Base-by-base conservation (phyloP, 1,140 invertebrate genomes). In the Andricus grossulariae region DNA sequence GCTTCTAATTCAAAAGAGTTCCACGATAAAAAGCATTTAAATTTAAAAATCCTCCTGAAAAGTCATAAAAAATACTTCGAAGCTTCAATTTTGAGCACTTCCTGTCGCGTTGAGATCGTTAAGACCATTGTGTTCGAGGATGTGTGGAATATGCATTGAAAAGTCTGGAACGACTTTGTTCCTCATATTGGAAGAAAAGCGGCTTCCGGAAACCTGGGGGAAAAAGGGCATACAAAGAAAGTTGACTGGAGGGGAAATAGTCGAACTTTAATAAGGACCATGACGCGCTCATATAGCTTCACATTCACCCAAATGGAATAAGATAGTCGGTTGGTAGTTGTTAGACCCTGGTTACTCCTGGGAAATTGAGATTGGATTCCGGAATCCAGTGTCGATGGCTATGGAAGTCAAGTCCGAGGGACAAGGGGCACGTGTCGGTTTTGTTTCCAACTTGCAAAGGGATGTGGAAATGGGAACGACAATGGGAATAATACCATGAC, bases 291-390 rank as follows among this genome's bases (percentile, higher is more conserved):
- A 50, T 73, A 54, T 50, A 72, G 32, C 72, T 25, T 18, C 54
- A 75, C 70, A 66, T 73, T 54, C 51, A 75, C 18, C 50, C 49
- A 50, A 78, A 52, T 57, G 77, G 73, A 74, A 78, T 71, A 74
- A 66, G 77, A 78, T 72, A 73, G 77, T 50, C 21, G 77, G 54
- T 51, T 16, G 39, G 39, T 45, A 60, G 21, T 66, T 16, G 39
- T 5, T 45, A 60, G 21, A 52, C 21, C 45, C 11, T 45, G 71
- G 39, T 66, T 76, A 82, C 75, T 81, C 80, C 51, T 78, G 80
- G 83, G 74, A 86, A 85, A 86, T 85, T 83, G 85, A 86, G 84
- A 85, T 87, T 82, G 82, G 82, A 81, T 85, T 74, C 50, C 15
- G 60, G 15, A 45, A 66, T 32, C 16, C 60, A 66, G 25, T 66